These are phyloP conservation scores for Mythimna lalbum DNA, from an alignment of 2,888 invertebrate genomes.

Conservation along the genomic window DNA sequence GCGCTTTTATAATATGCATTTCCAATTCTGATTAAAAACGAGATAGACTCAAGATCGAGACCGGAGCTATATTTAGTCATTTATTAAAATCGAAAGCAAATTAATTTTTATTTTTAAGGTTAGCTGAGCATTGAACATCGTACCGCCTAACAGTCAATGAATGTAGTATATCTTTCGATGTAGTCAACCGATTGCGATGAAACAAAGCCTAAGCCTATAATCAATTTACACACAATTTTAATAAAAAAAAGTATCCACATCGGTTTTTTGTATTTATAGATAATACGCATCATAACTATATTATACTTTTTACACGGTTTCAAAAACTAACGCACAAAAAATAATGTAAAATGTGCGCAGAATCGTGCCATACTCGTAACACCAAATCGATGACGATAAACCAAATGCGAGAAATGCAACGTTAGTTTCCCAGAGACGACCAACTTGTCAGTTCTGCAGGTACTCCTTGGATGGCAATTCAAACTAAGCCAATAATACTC, in stretches of 20 bases:
- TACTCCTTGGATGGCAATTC: neutral
- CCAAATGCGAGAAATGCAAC: neutral
- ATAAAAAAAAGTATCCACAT: no score
- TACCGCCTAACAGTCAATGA: no score
- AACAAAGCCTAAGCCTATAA: no score
- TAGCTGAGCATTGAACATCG: no score
- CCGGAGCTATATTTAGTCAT: neutral
- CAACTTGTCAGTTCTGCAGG: neutral
- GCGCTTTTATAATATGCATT: slow-evolving; percentile 8
- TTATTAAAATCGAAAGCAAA: neutral
- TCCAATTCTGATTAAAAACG: slow-evolving; percentile 12
- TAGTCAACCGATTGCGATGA: no score
- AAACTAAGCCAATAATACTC: neutral
- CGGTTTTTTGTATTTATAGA: no score
- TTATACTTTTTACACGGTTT: neutral
- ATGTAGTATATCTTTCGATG: no score
- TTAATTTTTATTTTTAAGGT: neutral
- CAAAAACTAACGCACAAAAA: no score
- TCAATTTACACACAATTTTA: no score
- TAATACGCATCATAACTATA: neutral
- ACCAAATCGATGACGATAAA: neutral
- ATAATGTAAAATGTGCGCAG: no score
- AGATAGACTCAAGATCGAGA: neutral
- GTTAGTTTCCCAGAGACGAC: neutral
- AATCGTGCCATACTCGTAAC: neutral